Evolutionary conservation across 2,797 vertebrate genomes (phyloP).

Genomic region (Fringilla coelebs): DNA sequence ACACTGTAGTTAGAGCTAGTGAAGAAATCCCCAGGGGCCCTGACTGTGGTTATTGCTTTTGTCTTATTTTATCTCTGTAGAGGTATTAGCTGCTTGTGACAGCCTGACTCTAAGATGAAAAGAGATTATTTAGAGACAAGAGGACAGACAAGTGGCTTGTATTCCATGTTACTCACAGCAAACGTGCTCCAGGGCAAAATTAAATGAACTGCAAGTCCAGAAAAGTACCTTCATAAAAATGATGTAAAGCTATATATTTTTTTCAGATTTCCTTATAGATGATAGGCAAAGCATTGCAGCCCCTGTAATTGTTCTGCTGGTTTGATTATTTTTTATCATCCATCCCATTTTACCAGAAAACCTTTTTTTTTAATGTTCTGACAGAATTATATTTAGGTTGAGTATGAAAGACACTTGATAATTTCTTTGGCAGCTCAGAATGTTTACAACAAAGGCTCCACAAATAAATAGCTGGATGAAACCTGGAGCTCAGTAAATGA

Average conservation of each 20-base stretch:
- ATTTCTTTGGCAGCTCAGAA: not conserved
- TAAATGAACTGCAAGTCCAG: conserved; percentile 41
- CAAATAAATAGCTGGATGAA: conserved; percentile 1
- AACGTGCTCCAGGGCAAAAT: conserved; percentile 49
- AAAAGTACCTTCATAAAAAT: conserved; percentile 33
- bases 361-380: not conserved
- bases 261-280: not conserved
- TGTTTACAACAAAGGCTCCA: not conserved
- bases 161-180: conserved; percentile 22
- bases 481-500: not conserved
- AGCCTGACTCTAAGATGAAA: conserved; percentile 28
- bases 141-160: conserved; percentile 18
- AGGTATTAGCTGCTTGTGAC: conserved; percentile 40
- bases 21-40: conserved; percentile 18
- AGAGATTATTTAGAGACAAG: conserved; percentile 37
- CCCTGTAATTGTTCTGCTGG: not conserved
- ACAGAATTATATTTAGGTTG: not conserved
- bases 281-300: not conserved
- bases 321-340: not conserved
- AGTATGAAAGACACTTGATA: not conserved
- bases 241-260: not conserved
- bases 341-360: not conserved
- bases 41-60: conserved; percentile 53
- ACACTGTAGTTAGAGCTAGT: not conserved
- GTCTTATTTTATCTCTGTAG: conserved; percentile 39